Conservation (phyloP, 2,888 invertebrate genomes). For the Drosophila leonis region DNA sequence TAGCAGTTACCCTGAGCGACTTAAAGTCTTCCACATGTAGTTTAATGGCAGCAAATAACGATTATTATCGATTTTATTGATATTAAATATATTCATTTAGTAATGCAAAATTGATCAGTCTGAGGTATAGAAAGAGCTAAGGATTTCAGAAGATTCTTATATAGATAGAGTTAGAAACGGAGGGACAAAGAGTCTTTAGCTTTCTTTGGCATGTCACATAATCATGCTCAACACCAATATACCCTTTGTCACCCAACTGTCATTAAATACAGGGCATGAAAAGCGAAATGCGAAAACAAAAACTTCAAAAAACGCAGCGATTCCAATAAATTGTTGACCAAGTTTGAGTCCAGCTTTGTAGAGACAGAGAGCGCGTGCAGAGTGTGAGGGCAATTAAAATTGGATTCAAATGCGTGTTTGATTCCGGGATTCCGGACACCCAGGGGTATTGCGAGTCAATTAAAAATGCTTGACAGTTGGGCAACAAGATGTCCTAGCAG, state of each 20-base stretch:
- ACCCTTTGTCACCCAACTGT: background rate
- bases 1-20: background rate
- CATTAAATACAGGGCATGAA: background rate
- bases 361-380: conserved; percentile 1
- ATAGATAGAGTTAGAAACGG: background rate
- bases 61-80: background rate
- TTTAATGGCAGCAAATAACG: background rate
- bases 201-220: background rate
- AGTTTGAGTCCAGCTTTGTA: conserved; percentile 21
- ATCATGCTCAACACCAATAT: no score
- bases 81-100: background rate
- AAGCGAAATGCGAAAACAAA: conserved; percentile 27
- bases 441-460: conserved; percentile 75
- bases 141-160: background rate
- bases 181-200: background rate
- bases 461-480: conserved; percentile 76
- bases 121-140: background rate
- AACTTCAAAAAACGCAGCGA: conserved; percentile 49
- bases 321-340: conserved; percentile 55
- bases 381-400: conserved; percentile 70
- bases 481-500: conserved; percentile 34
- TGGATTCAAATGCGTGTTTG: conserved; percentile 70
- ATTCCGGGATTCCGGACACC: conserved; percentile 45
- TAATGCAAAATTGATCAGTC: background rate
- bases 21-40: background rate